phyloP scores from a whole-genome alignment of 2,113 vertebrate genomes.

The Thalassarche chlororhynchos region DNA sequence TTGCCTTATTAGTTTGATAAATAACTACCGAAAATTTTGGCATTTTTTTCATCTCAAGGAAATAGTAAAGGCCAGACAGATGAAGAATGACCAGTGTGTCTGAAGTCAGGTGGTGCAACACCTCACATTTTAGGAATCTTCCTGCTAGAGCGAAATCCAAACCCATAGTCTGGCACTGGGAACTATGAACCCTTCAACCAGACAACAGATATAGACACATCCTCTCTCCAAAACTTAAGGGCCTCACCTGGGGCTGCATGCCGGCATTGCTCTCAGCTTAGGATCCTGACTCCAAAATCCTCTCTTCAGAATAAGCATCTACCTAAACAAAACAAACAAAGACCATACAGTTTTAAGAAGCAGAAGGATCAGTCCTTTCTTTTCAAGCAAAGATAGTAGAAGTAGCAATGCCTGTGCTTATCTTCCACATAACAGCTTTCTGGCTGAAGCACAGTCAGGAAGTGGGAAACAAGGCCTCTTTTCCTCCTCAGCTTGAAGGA shows the following conservation, averaged over 20 bases:
- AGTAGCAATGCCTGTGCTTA: background rate
- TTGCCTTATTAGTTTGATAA: background rate
- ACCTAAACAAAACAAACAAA: background rate
- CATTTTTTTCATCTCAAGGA: background rate
- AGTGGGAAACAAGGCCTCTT: background rate
- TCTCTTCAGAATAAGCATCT: background rate
- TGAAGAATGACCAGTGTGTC: background rate
- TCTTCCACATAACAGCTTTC: background rate
- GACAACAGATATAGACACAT: rapidly evolving
- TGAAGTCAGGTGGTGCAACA: background rate
- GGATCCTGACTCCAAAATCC: background rate
- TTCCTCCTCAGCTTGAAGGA: background rate
- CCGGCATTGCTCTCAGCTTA: background rate
- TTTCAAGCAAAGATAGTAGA: background rate
- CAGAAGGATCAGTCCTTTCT: background rate
- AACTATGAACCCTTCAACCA: background rate
- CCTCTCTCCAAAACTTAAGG: background rate
- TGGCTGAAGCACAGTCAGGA: background rate
- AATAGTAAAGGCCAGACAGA: background rate
- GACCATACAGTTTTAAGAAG: background rate
- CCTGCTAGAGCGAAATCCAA: background rate
- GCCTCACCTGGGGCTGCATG: background rate
- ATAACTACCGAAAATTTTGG: background rate
- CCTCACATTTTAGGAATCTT: background rate
- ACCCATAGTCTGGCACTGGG: background rate